A percentile compares a stretch with the other conserved stretches of the same genome.
phyloP scores from a whole-genome alignment of 2,113 vertebrate genomes.

The Calypte anna region DNA sequence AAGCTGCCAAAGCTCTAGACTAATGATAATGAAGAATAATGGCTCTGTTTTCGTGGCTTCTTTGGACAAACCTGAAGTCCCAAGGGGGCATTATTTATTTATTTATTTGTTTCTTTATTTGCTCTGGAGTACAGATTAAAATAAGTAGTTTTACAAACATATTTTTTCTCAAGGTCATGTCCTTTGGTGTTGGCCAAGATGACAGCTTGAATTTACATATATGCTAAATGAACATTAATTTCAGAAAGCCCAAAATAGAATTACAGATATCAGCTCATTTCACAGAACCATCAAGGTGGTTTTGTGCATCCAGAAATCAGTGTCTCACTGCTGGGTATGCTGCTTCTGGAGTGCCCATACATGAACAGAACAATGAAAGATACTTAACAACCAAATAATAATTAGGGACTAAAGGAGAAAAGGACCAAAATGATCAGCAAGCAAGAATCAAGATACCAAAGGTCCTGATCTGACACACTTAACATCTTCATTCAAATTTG shows the following conservation, averaged over 20 bases:
- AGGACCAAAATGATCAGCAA: neutral
- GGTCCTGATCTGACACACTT: neutral
- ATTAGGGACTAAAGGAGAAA: neutral
- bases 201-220: neutral
- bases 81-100: neutral
- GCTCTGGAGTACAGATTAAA: neutral
- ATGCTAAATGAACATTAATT: neutral
- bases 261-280: neutral
- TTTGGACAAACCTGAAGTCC: neutral
- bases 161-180: neutral
- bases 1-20: neutral
- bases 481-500: neutral
- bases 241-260: neutral
- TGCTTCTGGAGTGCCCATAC: neutral
- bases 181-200: neutral
- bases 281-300: neutral
- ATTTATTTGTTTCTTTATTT: neutral
- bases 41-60: neutral
- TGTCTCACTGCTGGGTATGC: neutral
- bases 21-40: neutral
- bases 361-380: neutral
- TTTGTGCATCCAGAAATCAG: neutral
- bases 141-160: neutral
- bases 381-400: neutral
- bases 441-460: neutral